Percentiles rank a stretch among this genome's conserved stretches.
Evolutionary conservation across 92 coral and sea anemone species (phyloP).

Genomic region (Epizoanthus rinbou): DNA sequence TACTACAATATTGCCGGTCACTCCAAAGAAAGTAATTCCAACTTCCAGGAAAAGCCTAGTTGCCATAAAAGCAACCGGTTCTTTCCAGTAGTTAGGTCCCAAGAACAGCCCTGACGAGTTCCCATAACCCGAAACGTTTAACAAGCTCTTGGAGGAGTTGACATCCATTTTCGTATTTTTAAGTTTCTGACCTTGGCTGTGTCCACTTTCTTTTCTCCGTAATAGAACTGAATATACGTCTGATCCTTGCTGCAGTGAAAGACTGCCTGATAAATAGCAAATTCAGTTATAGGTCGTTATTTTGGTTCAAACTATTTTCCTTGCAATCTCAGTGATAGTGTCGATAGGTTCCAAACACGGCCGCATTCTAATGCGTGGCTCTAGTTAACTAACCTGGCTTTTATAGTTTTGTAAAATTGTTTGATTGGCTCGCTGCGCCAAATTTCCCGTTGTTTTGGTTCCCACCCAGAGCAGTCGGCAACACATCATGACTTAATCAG

Average conservation of each 20-base stretch:
- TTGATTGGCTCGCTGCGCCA: not conserved
- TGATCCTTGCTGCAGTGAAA: no score
- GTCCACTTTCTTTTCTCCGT: not conserved
- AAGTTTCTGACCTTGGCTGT: not conserved
- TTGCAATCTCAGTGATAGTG: no score
- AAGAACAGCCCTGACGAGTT: not conserved
- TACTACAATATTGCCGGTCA: slow-evolving; percentile 1
- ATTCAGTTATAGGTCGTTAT: no score
- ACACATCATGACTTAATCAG: no score
- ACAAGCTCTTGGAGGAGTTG: not conserved
- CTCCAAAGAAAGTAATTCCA: slow-evolving; percentile 18
- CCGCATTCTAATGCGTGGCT: no score
- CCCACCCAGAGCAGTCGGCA: not conserved
- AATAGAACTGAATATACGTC: no score
- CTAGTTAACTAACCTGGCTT: not conserved
- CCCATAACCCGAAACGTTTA: not conserved
- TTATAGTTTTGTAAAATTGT: not conserved
- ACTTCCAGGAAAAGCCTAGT: not conserved
- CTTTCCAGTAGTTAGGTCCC: slow-evolving; percentile 11
- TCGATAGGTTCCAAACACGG: no score
- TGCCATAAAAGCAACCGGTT: not conserved
- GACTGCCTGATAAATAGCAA: no score
- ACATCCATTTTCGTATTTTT: not conserved
- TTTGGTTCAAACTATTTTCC: no score
- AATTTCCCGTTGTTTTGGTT: not conserved